phyloP scores from a whole-genome alignment of 2,113 vertebrate genomes.

The Cololabis saira region DNA sequence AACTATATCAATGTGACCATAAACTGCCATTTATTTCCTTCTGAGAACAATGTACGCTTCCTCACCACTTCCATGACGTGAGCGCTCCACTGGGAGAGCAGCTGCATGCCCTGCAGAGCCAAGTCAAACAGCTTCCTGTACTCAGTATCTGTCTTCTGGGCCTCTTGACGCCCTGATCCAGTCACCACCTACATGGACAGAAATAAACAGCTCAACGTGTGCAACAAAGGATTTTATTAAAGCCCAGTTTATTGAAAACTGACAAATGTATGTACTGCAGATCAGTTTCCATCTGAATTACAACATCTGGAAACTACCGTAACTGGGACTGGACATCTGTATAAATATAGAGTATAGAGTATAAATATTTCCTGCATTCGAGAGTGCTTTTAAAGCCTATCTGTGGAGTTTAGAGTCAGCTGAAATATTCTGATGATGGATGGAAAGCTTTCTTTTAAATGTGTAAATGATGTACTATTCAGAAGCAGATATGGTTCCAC shows the following conservation, averaged over 20 bases:
- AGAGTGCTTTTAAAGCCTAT: neutral
- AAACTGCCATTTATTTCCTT: neutral
- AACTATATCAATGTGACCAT: neutral
- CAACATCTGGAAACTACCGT: conserved; percentile 28
- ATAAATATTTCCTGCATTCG: conserved; percentile 13
- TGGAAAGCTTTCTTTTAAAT: no score
- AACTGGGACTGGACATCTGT: conserved; percentile 26
- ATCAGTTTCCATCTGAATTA: conserved; percentile 23
- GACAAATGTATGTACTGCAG: neutral
- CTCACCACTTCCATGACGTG: conserved; percentile 99
- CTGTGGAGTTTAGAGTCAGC: no score
- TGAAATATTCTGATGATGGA: no score
- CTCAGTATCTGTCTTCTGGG: conserved; percentile 92
- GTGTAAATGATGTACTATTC: no score
- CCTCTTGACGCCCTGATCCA: conserved; percentile 94
- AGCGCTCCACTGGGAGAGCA: conserved; percentile 98
- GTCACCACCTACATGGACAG: conserved; percentile 89
- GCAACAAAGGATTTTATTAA: no score
- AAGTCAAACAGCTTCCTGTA: conserved; percentile 97
- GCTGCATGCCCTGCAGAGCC: conserved; percentile 94
- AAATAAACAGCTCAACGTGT: neutral
- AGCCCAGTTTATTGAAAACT: no score
- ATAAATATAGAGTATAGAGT: neutral
- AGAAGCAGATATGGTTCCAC: no score
- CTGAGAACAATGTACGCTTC: neutral